Percentiles rank a stretch among this genome's conserved stretches.
Conservation (phyloP, 2,113 vertebrate species). For the Semnornis frantzii region DNA sequence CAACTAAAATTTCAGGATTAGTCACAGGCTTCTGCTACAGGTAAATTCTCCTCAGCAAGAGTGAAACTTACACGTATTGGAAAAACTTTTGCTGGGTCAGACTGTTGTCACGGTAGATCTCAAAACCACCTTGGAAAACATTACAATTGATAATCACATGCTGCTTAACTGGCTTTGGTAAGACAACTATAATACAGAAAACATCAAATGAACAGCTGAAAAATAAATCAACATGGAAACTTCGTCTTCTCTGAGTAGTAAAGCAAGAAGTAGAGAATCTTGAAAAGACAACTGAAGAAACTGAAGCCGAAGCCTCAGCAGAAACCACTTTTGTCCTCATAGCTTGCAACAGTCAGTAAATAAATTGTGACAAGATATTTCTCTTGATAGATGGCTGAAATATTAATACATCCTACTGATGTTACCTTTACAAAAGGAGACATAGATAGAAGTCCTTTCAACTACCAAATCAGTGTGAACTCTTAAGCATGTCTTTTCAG, state of each 20-base stretch:
- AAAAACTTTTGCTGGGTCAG: not conserved
- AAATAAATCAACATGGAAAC: not conserved
- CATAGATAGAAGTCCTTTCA: not conserved
- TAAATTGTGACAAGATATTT: conserved; percentile 21
- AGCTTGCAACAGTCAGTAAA: conserved; percentile 2
- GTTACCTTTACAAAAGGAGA: not conserved
- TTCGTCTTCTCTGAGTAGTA: not conserved
- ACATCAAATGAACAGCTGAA: not conserved
- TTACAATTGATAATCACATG: not conserved
- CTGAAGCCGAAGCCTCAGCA: not conserved
- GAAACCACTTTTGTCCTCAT: not conserved
- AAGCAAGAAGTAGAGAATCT: not conserved
- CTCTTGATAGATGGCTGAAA: conserved; percentile 25
- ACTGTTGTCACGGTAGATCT: not conserved
- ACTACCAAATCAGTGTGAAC: not conserved
- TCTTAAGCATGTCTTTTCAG: not conserved
- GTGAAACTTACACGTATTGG: not conserved
- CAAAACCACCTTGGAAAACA: not conserved
- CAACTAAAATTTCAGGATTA: not conserved
- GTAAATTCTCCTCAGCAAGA: not conserved
- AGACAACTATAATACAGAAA: not conserved
- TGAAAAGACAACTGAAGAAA: not conserved
- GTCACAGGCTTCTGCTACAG: not conserved
- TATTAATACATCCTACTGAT: not conserved
- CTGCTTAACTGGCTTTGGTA: not conserved